Percentiles rank a stretch among this genome's conserved stretches.
Evolutionary conservation across 2,113 vertebrate genomes (phyloP).

Genomic region (Eurystomus gularis): DNA sequence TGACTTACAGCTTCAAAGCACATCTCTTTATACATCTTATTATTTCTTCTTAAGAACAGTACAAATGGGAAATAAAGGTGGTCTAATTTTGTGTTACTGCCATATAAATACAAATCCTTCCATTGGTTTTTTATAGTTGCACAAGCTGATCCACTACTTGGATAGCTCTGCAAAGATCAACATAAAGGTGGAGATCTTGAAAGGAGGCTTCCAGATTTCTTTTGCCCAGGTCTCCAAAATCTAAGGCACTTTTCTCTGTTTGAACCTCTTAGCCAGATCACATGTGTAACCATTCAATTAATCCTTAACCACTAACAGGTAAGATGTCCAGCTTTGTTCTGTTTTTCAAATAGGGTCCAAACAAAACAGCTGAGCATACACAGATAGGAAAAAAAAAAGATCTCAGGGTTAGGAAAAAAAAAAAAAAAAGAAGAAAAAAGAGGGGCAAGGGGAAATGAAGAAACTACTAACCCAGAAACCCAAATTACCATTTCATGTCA

Average conservation of each 20-base stretch:
- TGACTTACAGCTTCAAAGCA: neutral
- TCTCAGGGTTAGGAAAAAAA: no score
- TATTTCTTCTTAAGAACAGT: neutral
- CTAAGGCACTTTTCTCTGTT: neutral
- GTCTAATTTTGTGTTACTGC: neutral
- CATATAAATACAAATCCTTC: neutral
- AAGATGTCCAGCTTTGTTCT: neutral
- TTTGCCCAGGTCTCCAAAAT: neutral
- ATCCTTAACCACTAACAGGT: neutral
- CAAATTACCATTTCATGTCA: neutral
- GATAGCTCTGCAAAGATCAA: neutral
- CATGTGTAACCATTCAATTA: neutral
- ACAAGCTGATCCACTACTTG: neutral
- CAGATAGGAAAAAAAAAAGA: neutral
- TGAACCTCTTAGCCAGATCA: neutral
- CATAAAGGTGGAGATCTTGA: neutral
- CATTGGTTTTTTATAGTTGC: neutral
- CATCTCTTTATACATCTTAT: neutral
- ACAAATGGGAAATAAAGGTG: neutral
- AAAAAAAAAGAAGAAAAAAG: neutral
- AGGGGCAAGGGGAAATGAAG: fast-evolving
- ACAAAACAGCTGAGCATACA: neutral
- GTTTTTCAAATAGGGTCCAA: neutral
- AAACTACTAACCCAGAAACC: neutral
- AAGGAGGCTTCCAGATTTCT: neutral